Evolutionary conservation across 2,113 vertebrate genomes (phyloP).

Genomic region (Triplophysa tibetana): DNA sequence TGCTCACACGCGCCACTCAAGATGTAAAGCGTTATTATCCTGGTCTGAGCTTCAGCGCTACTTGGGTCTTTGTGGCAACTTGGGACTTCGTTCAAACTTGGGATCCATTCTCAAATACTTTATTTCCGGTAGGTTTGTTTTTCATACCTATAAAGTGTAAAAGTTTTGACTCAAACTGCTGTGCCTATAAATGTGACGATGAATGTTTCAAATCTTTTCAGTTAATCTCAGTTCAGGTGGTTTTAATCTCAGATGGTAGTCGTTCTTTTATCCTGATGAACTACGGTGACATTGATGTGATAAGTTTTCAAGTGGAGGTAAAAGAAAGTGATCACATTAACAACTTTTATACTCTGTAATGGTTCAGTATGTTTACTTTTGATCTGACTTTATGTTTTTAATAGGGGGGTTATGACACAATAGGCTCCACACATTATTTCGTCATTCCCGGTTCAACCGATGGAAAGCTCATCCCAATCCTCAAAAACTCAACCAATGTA

Average conservation of each 20-base stretch:
- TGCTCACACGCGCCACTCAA: constrained; percentile 31
- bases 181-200: not conserved
- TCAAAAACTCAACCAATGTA: constrained; percentile 36
- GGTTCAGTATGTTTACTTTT: not conserved
- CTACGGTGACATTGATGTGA: constrained; percentile 47
- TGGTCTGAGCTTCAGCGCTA: fast-evolving
- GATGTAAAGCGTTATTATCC: constrained; percentile 58
- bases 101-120: no score
- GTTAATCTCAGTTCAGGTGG: constrained; percentile 55
- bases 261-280: constrained; percentile 55
- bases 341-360: not conserved
- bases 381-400: not conserved
- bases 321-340: not conserved
- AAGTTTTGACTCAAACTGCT: not conserved
- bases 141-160: not conserved
- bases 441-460: not conserved
- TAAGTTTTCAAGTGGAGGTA: not conserved
- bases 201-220: constrained; percentile 15
- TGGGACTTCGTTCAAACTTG: no score
- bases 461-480: not conserved
- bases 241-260: constrained; percentile 45
- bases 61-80: constrained; percentile 55
- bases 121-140: not conserved
- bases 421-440: constrained; percentile 14
- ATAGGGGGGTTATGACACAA: constrained; percentile 50